Evolutionary conservation across 2,888 invertebrate species (phyloP), one percentile per base, ranked within the genome.

Genomic region (Arctia plantaginis): DNA sequence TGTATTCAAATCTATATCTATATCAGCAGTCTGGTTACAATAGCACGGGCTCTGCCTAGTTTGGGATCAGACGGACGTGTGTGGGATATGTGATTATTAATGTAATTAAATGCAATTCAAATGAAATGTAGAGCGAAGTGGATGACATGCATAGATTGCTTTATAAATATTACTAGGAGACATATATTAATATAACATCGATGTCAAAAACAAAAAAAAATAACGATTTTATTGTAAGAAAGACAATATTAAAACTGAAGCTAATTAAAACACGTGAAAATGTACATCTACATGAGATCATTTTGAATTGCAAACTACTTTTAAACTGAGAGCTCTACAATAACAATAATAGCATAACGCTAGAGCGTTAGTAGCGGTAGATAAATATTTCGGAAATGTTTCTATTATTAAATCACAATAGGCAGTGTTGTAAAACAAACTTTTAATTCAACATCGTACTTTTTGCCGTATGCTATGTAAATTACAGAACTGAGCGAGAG

Each of bases 401-500:
- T 30, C 33, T 64, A 64, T 64, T 64, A 33, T 33, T 64, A 64
- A 64, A 64, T 23, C 18, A 33, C 65, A 35, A 13, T 23, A 65
- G n/a, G 13, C n/a, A 6, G 39, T 59, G 13, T 59, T 47, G 18
- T 59, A 59, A 62, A 59, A 72, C 59, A 71, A 75, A 76, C 66
- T 80, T 78, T 80, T 77, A 69, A 78, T 77, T 75, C 76, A 76
- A 80, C 82, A 84, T 93, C 89, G 85, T 73, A 78, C 70, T 80
- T 86, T 90, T 87, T 86, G 69, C 76, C 85, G 77, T 92, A 82
- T 89, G 83, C 93, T 93, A 89, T 89, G 87, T 89, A 93, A 93
- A 93, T 94, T 93, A 93, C 91, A 89, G 84, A 91, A 85, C 75
- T 82, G 93, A 95, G 90, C 82, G 94, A 93, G 94, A 93, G 74